These are phyloP conservation scores for Acestrorhynchus altus DNA, from an alignment of 2,797 vertebrate species.

Conservation along the genomic window DNA sequence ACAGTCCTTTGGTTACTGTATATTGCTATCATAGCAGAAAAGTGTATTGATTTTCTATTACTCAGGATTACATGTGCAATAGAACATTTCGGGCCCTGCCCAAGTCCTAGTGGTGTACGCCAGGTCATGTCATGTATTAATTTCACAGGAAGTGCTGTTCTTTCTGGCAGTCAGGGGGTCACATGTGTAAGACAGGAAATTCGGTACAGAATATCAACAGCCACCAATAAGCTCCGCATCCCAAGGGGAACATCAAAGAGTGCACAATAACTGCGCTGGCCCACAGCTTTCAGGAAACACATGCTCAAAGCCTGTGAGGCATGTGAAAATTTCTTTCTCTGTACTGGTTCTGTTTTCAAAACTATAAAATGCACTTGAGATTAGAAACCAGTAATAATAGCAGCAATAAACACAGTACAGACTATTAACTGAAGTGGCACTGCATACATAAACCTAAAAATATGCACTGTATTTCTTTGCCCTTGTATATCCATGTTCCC, in stretches of 20 bases:
- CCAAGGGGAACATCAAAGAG: slow-evolving; percentile 32
- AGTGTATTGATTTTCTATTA: background rate
- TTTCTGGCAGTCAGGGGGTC: slow-evolving; percentile 15
- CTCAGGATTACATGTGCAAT: background rate
- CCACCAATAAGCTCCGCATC: slow-evolving; percentile 33
- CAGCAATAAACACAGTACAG: background rate
- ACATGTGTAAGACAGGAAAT: slow-evolving; percentile 48
- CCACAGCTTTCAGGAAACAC: background rate
- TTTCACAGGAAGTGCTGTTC: slow-evolving; percentile 37
- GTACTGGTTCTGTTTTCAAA: background rate
- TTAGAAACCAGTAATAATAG: background rate
- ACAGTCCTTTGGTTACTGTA: background rate
- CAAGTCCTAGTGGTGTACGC: background rate
- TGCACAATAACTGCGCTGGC: slow-evolving; percentile 17
- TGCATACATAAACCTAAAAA: background rate
- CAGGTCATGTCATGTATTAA: slow-evolving; percentile 35
- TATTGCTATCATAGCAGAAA: no score
- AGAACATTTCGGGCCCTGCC: background rate
- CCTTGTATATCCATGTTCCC: background rate
- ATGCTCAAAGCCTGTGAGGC: background rate
- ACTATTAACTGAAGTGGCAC: no score
- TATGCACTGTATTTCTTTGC: background rate
- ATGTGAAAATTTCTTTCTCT: background rate
- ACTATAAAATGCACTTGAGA: no score
- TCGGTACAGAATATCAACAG: slow-evolving; percentile 34